A percentile compares a stretch with the other conserved stretches of the same genome.
phyloP scores from a whole-genome alignment of 2,888 invertebrate genomes.

The Lordiphosa fenestrarum region DNA sequence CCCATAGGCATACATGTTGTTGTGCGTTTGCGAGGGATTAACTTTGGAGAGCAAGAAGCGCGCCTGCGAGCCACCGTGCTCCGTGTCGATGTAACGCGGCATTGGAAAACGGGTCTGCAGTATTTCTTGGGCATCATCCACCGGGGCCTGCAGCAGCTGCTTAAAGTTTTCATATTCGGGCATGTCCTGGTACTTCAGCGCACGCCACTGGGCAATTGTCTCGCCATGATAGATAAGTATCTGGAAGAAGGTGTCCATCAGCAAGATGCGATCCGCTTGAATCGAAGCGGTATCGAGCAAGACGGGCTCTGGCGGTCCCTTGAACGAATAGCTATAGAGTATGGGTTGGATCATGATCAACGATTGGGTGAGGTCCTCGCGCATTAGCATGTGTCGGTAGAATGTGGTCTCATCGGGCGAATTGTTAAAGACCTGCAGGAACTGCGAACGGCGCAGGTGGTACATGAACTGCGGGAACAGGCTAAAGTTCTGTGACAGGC shows the following conservation, averaged over 20 bases:
- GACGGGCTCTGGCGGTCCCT: slow-evolving; percentile 98
- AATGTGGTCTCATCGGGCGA: slow-evolving; percentile 99
- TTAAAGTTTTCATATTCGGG: slow-evolving; percentile 99
- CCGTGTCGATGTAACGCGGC: slow-evolving; percentile 99
- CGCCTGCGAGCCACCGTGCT: slow-evolving; percentile 99
- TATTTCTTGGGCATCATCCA: slow-evolving; percentile 98
- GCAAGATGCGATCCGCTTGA: slow-evolving; percentile 96
- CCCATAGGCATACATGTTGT: slow-evolving; percentile 98
- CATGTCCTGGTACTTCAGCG: slow-evolving; percentile 96
- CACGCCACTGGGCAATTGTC: slow-evolving; percentile 98
- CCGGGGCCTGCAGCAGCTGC: slow-evolving; percentile 94
- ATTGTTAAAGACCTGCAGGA: slow-evolving; percentile 99
- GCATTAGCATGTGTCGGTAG: slow-evolving; percentile 98
- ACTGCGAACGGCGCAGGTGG: slow-evolving; percentile 98
- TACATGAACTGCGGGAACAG: slow-evolving; percentile 99
- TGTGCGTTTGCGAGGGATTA: slow-evolving; percentile 99
- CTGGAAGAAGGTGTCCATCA: slow-evolving; percentile 99
- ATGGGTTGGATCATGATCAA: slow-evolving; percentile 99
- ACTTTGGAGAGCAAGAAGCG: slow-evolving; percentile 99
- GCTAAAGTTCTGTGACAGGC: slow-evolving; percentile 97
- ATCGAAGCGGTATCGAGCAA: slow-evolving; percentile 98
- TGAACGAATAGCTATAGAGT: slow-evolving; percentile 98
- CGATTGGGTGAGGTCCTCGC: slow-evolving; percentile 98
- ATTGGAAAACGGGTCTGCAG: slow-evolving; percentile 97
- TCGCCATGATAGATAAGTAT: slow-evolving; percentile 99